phyloP scores from a whole-genome alignment of 1,140 invertebrate genomes.

The Theocolax elegans region DNA sequence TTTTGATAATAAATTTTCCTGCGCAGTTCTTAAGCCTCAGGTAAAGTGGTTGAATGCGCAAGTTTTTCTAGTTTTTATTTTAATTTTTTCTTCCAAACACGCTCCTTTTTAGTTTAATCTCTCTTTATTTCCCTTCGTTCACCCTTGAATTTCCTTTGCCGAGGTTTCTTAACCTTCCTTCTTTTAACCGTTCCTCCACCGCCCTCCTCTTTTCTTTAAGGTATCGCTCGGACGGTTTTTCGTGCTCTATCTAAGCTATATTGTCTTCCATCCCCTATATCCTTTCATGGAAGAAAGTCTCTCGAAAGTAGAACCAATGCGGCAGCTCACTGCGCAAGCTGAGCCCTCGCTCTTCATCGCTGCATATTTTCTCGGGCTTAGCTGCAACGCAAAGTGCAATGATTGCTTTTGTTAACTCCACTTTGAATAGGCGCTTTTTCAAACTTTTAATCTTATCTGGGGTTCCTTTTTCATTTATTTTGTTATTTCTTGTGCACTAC shows the following conservation, averaged over 20 bases:
- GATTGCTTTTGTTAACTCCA: slow-evolving; percentile 45
- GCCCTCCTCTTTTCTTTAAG: slow-evolving; percentile 36
- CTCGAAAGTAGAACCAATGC: slow-evolving; percentile 38
- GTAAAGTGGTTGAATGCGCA: slow-evolving; percentile 42
- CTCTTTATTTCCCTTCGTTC: slow-evolving; percentile 6
- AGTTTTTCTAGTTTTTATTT: slow-evolving; percentile 29
- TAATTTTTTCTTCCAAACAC: slow-evolving; percentile 12
- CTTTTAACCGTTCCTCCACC: slow-evolving; percentile 19
- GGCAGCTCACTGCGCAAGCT: slow-evolving; percentile 26
- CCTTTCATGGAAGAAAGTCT: slow-evolving; percentile 24
- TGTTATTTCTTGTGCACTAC: too few species aligned
- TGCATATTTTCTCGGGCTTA: slow-evolving; percentile 50
- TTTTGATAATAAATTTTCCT: slow-evolving; percentile 53
- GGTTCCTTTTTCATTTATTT: background rate
- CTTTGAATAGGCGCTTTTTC: too few species aligned
- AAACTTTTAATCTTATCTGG: background rate
- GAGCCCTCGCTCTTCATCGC: slow-evolving; percentile 11
- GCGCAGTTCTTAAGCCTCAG: slow-evolving; percentile 28
- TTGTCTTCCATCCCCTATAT: slow-evolving; percentile 27
- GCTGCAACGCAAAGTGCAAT: slow-evolving; percentile 41
- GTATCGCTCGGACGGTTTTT: slow-evolving; percentile 13
- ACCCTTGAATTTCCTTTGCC: slow-evolving; percentile 6
- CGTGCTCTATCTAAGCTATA: slow-evolving; percentile 12
- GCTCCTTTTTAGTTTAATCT: background rate
- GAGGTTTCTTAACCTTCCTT: background rate